Evolutionary conservation across 2,888 invertebrate genomes (phyloP).

Genomic region (Augiades crinisus): DNA sequence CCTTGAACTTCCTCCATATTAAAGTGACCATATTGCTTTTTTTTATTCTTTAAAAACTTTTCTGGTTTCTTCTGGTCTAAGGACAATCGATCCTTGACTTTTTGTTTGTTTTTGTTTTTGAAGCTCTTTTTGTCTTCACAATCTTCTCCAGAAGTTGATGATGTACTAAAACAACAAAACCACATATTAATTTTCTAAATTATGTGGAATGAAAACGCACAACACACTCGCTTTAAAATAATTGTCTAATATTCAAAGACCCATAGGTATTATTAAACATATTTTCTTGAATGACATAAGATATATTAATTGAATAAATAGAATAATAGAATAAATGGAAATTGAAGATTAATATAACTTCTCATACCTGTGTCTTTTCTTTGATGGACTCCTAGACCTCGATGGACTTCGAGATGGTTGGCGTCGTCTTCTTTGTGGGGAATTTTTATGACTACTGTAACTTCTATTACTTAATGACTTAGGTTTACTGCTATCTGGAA

Average conservation of each 20-base stretch:
- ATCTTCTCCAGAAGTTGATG: constrained; percentile 78
- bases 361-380: constrained; percentile 71
- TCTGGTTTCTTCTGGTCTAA: constrained; percentile 65
- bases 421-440: constrained; percentile 61
- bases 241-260: too few relatives aligned
- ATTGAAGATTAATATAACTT: too few relatives aligned
- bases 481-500: constrained; percentile 43
- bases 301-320: too few relatives aligned
- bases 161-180: constrained; percentile 61
- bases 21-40: constrained; percentile 85
- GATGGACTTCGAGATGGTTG: constrained; percentile 63
- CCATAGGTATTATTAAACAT: too few relatives aligned
- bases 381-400: constrained; percentile 72
- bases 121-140: constrained; percentile 71
- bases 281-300: too few relatives aligned
- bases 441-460: constrained; percentile 52
- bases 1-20: constrained; percentile 85
- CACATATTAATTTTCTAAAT: too few relatives aligned
- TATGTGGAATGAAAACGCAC: too few relatives aligned
- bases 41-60: constrained; percentile 78
- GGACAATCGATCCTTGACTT: constrained; percentile 81
- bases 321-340: too few relatives aligned
- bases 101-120: constrained; percentile 68
- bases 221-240: too few relatives aligned
- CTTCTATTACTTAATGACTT: constrained; percentile 38